Evolutionary conservation across 2,113 vertebrate genomes (phyloP).

Genomic region (Oncorhynchus clarkii): DNA sequence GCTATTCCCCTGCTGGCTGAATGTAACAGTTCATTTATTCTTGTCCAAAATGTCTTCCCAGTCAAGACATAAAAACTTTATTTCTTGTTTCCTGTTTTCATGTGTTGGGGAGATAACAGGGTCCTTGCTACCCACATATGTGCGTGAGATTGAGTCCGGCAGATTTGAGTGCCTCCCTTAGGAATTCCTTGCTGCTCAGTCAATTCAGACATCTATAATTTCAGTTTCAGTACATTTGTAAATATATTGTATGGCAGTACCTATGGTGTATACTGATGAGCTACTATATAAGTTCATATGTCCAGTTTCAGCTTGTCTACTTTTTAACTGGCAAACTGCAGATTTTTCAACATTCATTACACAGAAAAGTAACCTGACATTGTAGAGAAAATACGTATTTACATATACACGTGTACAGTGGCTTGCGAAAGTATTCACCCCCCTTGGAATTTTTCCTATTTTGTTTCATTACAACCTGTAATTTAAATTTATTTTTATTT

Average conservation of each 20-base stretch:
- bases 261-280: slow-evolving; percentile 49
- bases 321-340: not conserved
- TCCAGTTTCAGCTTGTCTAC: slow-evolving; percentile 15
- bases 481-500: no score
- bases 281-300: not conserved
- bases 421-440: no score
- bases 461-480: no score
- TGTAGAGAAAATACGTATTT: no score
- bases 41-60: slow-evolving; percentile 55
- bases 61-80: slow-evolving; percentile 54
- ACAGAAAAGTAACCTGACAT: not conserved
- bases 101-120: slow-evolving; percentile 32
- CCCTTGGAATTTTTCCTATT: no score
- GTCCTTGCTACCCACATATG: slow-evolving; percentile 30
- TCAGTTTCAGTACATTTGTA: slow-evolving; percentile 47
- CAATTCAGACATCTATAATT: slow-evolving; percentile 44
- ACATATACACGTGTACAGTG: no score
- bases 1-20: slow-evolving; percentile 55
- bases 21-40: slow-evolving; percentile 74
- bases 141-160: slow-evolving; percentile 47
- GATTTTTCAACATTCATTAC: not conserved
- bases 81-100: slow-evolving; percentile 53
- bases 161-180: slow-evolving; percentile 33
- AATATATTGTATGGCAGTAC: slow-evolving; percentile 42
- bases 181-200: slow-evolving; percentile 44